Base-by-base conservation (phyloP, 2,888 invertebrate species). In the Watsonalla cultraria region DNA sequence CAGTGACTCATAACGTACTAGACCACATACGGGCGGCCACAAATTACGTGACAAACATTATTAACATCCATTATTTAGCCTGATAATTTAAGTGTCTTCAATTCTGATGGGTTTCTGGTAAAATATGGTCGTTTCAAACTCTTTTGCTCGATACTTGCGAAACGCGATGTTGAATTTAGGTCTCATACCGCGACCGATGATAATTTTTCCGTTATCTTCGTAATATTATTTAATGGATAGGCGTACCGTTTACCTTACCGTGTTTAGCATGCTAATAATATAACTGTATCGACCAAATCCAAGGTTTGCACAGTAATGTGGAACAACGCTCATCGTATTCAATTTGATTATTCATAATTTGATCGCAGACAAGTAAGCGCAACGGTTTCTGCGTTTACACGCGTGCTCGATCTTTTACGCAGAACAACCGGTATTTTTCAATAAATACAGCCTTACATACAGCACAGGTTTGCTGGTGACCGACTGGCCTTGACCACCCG, bases 401-500 rank as follows among this genome's bases (percentile, higher is more conserved):
- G 59, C 54, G 55, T 64, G 58, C 62, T 67, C 39, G 9, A 8
- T 64, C 68, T 72, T 72, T 70, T 58, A 62, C 57, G 59, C 59
- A 56, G 55, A 45, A 60, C 61, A 65, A 72, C 74, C 70, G 71
- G 73, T 78, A 76, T 74, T 71, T 74, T 72, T 70, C 76, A 76
- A 77, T 77, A 75, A 74, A 70, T 71, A 71, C 60, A 72, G 64
- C 62, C 62, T 70, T 66, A 68, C 61, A 65, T 70, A 68, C 55
- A 37, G 14, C n/a, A 6, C 49, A 37, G 39, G 54, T 58, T 53
- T 65, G 55, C 57, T 55, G 24, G 60, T 67, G 63, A 59, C 67
- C 60, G 57, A 68, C 61, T 76, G 73, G 62, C 85, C 86, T 85
- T 86, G 83, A 82, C 81, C 78, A 65, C 55, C 54, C 64, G 61